These are phyloP conservation scores for Mormyrus hasselquistii DNA, from an alignment of 2,797 vertebrate genomes.

Conservation along the genomic window DNA sequence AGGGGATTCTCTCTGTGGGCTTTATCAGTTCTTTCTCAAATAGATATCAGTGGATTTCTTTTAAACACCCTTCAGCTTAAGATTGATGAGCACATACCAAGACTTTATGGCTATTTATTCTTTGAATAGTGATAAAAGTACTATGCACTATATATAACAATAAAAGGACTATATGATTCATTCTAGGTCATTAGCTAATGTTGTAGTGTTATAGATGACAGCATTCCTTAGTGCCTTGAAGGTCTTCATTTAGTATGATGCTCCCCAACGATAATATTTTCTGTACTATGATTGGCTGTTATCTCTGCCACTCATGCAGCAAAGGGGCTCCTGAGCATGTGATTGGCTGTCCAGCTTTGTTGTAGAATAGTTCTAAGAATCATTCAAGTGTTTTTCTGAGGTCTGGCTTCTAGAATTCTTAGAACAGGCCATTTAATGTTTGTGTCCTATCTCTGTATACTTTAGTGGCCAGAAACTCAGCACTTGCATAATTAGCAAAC, in stretches of 20 bases:
- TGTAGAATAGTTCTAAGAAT: slow-evolving; percentile 30
- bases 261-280: neutral
- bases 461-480: neutral
- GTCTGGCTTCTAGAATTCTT: neutral
- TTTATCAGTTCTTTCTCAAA: neutral
- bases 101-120: neutral
- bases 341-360: slow-evolving; percentile 26
- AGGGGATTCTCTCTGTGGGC: neutral
- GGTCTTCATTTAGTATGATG: neutral
- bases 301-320: slow-evolving; percentile 5
- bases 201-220: neutral
- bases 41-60: neutral
- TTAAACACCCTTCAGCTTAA: neutral
- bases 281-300: neutral
- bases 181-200: neutral
- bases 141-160: neutral
- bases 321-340: slow-evolving; percentile 15
- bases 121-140: neutral
- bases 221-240: neutral
- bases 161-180: neutral
- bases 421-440: slow-evolving; percentile 25
- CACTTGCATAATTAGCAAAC: neutral
- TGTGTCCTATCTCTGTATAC: slow-evolving; percentile 15
- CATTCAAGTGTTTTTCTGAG: neutral
- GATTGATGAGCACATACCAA: neutral